phyloP scores from a whole-genome alignment of 1,140 invertebrate genomes.

The Achatina immaculata region DNA sequence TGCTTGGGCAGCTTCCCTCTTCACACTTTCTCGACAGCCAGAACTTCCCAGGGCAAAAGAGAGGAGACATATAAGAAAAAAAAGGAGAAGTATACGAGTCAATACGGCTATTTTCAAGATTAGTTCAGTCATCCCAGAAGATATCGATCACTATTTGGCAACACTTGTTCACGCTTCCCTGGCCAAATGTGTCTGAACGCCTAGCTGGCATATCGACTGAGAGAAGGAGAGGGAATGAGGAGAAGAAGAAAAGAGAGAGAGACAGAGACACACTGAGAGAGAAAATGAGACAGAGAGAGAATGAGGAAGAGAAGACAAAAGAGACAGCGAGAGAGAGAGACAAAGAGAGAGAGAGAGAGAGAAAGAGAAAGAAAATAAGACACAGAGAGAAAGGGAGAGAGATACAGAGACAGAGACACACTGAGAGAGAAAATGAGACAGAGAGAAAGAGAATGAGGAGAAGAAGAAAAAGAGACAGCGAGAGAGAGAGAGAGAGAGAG shows the following conservation, averaged over 20 bases:
- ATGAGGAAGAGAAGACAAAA: slow-evolving; percentile 11
- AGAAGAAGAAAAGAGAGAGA: not conserved
- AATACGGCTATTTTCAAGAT: no score
- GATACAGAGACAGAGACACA: not conserved
- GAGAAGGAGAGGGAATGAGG: not conserved
- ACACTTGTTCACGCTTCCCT: no score
- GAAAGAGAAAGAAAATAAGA: slow-evolving; percentile 2
- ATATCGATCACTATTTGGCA: no score
- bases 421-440: not conserved
- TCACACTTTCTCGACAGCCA: no score
- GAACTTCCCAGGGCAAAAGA: no score
- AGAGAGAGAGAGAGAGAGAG: not conserved
- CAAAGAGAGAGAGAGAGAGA: not conserved
- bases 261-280: not conserved
- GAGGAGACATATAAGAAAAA: no score
- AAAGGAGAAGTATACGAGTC: no score
- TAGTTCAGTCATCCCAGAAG: no score
- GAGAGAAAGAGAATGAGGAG: not conserved
- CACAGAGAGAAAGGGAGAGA: not conserved
- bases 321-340: not conserved
- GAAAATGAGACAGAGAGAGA: not conserved
- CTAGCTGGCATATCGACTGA: not conserved
- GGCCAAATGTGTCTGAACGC: no score
- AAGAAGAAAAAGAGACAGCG: not conserved
- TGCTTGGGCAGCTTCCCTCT: no score